Evolutionary conservation across 2,888 invertebrate species (phyloP).

Genomic region (Apodemia duryi): DNA sequence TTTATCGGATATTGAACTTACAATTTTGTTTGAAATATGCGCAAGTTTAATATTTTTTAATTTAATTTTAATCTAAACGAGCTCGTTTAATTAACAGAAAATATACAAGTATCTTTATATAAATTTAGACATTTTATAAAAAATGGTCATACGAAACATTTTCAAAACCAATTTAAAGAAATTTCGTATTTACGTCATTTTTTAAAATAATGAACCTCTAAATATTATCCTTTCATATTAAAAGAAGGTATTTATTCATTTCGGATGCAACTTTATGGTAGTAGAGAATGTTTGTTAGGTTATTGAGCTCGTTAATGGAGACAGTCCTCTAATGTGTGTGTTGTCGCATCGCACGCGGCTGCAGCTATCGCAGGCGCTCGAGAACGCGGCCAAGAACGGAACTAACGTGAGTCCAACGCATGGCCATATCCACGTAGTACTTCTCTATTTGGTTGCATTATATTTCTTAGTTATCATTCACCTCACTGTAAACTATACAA

Average conservation of each 20-base stretch:
- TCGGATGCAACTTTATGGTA: not conserved
- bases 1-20: too few species aligned
- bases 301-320: slow-evolving; percentile 46
- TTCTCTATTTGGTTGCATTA: slow-evolving; percentile 35
- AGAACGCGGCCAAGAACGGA: slow-evolving; percentile 84
- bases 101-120: too few species aligned
- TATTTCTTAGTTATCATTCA: slow-evolving; percentile 30
- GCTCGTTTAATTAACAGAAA: too few species aligned
- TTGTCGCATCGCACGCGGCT: slow-evolving; percentile 63
- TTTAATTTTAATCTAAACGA: too few species aligned
- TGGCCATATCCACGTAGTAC: slow-evolving; percentile 45
- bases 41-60: too few species aligned
- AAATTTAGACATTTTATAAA: too few species aligned
- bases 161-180: too few species aligned
- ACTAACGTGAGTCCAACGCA: slow-evolving; percentile 78
- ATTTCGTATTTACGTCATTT: too few species aligned
- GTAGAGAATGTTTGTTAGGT: not conserved
- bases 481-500: slow-evolving; percentile 25
- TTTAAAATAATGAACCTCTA: too few species aligned
- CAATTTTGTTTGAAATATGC: too few species aligned
- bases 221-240: too few species aligned
- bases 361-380: slow-evolving; percentile 83
- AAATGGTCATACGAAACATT: too few species aligned
- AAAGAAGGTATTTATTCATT: not conserved
- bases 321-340: slow-evolving; percentile 57